Conservation (phyloP, 2,797 vertebrate species). For the Cossypha dichroa region DNA sequence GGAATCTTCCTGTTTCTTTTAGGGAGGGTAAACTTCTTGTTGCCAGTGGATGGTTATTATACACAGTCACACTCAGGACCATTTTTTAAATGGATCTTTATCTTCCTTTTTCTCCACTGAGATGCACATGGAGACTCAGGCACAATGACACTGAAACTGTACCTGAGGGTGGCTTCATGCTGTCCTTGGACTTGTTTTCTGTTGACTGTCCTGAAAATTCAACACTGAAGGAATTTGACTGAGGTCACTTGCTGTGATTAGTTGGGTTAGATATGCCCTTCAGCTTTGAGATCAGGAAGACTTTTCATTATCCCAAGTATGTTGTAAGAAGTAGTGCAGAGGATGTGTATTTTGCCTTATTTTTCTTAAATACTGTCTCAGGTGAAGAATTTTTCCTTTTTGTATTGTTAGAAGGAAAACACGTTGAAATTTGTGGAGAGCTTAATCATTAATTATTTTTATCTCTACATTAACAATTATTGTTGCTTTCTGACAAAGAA, state of each 20-base stretch:
- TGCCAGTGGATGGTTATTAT: background rate
- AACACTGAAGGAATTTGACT: background rate
- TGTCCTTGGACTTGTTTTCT: background rate
- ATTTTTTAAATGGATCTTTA: background rate
- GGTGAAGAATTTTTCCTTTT: background rate
- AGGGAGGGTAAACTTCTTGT: background rate
- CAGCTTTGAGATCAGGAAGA: background rate
- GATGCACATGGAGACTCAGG: background rate
- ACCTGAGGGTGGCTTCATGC: background rate
- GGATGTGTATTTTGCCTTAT: background rate
- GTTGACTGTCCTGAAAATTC: background rate
- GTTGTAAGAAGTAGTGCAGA: background rate
- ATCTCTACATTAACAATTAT: background rate
- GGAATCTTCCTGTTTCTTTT: background rate
- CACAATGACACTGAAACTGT: background rate
- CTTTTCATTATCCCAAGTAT: background rate
- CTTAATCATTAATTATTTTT: background rate
- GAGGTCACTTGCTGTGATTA: background rate
- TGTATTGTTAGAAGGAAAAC: background rate
- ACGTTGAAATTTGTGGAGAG: fast-evolving
- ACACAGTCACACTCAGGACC: fast-evolving
- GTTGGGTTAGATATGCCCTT: background rate
- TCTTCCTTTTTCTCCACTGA: background rate
- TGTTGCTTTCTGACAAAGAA: background rate
- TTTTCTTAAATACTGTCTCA: background rate